phyloP scores from a whole-genome alignment of 2,113 vertebrate genomes.

The Zapus hudsonius region DNA sequence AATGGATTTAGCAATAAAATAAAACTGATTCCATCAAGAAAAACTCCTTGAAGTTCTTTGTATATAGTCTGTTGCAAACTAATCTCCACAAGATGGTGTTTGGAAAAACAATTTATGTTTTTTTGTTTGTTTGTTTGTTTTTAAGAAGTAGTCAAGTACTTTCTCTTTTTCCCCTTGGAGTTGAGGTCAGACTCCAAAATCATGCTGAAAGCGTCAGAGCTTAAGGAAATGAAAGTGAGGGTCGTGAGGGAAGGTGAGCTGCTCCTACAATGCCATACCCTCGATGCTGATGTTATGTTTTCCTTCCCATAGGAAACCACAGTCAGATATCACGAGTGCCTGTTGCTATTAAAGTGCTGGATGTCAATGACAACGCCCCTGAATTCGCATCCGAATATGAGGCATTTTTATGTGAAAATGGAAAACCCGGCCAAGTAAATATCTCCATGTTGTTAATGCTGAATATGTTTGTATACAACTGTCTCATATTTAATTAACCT shows the following conservation, averaged over 20 bases:
- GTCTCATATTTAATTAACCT: slow-evolving; percentile 77
- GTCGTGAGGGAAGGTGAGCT: slow-evolving; percentile 43
- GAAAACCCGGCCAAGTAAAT: slow-evolving; percentile 96
- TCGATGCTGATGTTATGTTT: slow-evolving; percentile 79
- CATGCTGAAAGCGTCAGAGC: slow-evolving; percentile 60
- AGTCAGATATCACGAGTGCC: slow-evolving; percentile 97
- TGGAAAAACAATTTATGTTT: slow-evolving; percentile 70
- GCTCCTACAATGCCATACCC: slow-evolving; percentile 57
- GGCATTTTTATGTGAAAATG: slow-evolving; percentile 97
- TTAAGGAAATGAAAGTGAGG: slow-evolving; percentile 43
- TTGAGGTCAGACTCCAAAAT: background rate
- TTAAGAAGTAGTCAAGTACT: slow-evolving; percentile 20
- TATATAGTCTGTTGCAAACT: slow-evolving; percentile 73
- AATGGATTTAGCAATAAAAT: slow-evolving; percentile 82
- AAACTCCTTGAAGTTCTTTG: slow-evolving; percentile 77
- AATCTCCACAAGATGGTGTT: slow-evolving; percentile 76
- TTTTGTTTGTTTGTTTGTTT: background rate
- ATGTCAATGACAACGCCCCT: slow-evolving; percentile 99
- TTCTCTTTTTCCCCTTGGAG: slow-evolving; percentile 64
- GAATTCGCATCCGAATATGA: slow-evolving; percentile 96
- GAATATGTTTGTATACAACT: slow-evolving; percentile 70
- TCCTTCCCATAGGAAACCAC: slow-evolving; percentile 92
- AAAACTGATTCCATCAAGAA: slow-evolving; percentile 79
- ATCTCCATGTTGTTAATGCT: slow-evolving; percentile 74
- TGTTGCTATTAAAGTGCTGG: slow-evolving; percentile 96